A percentile compares a stretch with the other conserved stretches of the same genome.
Conservation (phyloP, 2,113 vertebrate genomes). For the Formicarius rufipectus region DNA sequence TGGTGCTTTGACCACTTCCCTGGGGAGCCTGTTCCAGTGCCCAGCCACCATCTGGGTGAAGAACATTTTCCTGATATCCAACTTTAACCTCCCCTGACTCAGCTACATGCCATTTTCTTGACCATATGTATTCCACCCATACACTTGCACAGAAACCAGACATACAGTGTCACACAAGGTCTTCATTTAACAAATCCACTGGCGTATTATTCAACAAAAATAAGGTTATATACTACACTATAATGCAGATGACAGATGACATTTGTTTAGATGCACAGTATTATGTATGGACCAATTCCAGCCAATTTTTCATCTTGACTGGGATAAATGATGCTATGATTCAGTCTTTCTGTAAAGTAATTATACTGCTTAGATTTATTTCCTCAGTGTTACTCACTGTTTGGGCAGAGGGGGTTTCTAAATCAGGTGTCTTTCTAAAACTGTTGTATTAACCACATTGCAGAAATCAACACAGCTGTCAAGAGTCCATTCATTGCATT, state of each 20-base stretch:
- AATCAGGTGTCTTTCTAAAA: background rate
- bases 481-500: slow-evolving; percentile 12
- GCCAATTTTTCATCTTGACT: background rate
- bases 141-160: slow-evolving; percentile 49
- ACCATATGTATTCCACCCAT: slow-evolving; percentile 47
- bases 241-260: background rate
- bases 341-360: background rate
- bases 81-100: background rate
- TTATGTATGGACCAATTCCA: background rate
- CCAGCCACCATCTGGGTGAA: background rate
- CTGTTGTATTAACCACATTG: background rate
- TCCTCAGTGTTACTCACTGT: background rate
- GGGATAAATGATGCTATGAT: background rate
- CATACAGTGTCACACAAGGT: background rate
- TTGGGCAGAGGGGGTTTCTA: background rate
- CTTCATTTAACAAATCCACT: slow-evolving; percentile 21
- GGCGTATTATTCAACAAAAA: slow-evolving; percentile 12
- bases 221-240: background rate
- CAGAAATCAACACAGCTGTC: background rate
- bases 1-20: background rate
- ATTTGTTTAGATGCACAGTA: background rate
- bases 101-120: background rate
- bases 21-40: background rate
- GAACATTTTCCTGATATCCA: background rate
- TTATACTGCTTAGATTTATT: slow-evolving; percentile 19